Evolutionary conservation across 2,113 vertebrate species (phyloP).

Genomic region (Penelope pileata): DNA sequence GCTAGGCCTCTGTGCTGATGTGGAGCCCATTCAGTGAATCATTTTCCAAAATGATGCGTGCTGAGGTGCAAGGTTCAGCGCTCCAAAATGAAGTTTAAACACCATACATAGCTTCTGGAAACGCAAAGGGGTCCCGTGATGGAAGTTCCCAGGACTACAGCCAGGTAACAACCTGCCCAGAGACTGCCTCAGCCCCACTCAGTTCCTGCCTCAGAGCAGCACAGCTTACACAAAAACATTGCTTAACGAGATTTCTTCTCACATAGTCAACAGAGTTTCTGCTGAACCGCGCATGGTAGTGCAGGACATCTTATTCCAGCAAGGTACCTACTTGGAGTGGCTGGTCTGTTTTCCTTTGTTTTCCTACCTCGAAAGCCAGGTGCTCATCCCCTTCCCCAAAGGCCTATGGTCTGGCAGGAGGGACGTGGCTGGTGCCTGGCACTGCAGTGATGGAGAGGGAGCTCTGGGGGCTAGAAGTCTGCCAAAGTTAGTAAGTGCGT

Average conservation of each 20-base stretch:
- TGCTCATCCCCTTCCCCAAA: not conserved
- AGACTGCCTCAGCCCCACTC: not conserved
- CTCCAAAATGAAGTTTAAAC: not conserved
- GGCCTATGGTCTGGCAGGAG: not conserved
- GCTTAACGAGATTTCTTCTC: not conserved
- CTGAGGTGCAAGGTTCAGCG: not conserved
- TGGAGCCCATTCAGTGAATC: not conserved
- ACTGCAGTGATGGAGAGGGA: not conserved
- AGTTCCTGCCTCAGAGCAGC: not conserved
- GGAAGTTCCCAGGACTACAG: not conserved
- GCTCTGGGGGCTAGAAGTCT: not conserved
- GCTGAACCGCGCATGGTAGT: rapidly evolving
- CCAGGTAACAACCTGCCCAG: not conserved
- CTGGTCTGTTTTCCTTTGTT: not conserved
- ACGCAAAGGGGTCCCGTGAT: not conserved
- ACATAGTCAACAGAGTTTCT: not conserved
- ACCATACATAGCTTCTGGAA: not conserved
- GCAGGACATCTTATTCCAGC: not conserved
- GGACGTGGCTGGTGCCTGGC: not conserved
- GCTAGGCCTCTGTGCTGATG: not conserved
- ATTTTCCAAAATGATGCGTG: not conserved
- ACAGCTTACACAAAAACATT: not conserved
- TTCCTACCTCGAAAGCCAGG: not conserved
- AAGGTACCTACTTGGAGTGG: rapidly evolving
- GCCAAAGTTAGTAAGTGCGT: rapidly evolving